phyloP scores from a whole-genome alignment of 2,888 invertebrate species.

The Drosophila gaucha region DNA sequence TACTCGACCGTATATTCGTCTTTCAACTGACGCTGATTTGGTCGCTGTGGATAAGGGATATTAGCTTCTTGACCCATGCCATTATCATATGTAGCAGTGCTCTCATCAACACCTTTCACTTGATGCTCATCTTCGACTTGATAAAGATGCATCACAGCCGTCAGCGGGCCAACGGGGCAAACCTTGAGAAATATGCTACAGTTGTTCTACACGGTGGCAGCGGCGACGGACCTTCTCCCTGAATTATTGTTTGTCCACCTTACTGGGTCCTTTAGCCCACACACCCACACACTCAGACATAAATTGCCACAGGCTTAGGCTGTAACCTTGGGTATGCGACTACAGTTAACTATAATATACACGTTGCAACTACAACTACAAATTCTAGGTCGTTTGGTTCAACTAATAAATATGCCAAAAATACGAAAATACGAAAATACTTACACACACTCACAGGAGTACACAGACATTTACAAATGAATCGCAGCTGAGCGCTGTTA shows the following conservation, averaged over 20 bases:
- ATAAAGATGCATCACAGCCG: constrained; percentile 15
- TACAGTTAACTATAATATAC: constrained; percentile 3
- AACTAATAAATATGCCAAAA: constrained; percentile 78
- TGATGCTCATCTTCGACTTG: constrained; percentile 8
- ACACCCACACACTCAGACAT: constrained; percentile 7
- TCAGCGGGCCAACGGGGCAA: not conserved
- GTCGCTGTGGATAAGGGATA: not conserved
- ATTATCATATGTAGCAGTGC: not conserved
- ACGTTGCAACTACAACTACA: constrained; percentile 35
- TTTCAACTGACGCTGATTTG: constrained; percentile 15
- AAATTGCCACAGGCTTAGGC: constrained; percentile 25
- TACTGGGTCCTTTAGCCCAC: constrained; percentile 27
- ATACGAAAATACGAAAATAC: constrained; percentile 36
- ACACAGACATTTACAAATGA: constrained; percentile 64
- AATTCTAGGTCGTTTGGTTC: constrained; percentile 54
- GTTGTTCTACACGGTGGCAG: not conserved
- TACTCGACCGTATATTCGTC: constrained; percentile 3
- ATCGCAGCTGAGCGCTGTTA: constrained; percentile 66
- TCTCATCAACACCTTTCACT: not conserved
- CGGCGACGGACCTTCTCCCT: constrained; percentile 5
- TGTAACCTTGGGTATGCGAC: constrained; percentile 14
- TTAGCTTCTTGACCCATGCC: not conserved
- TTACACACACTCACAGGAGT: constrained; percentile 8
- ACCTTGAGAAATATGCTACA: no score
- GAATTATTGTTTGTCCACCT: constrained; percentile 29